Conservation (phyloP, 1,140 invertebrate species). For the Parasteatoda tepidariorum region DNA sequence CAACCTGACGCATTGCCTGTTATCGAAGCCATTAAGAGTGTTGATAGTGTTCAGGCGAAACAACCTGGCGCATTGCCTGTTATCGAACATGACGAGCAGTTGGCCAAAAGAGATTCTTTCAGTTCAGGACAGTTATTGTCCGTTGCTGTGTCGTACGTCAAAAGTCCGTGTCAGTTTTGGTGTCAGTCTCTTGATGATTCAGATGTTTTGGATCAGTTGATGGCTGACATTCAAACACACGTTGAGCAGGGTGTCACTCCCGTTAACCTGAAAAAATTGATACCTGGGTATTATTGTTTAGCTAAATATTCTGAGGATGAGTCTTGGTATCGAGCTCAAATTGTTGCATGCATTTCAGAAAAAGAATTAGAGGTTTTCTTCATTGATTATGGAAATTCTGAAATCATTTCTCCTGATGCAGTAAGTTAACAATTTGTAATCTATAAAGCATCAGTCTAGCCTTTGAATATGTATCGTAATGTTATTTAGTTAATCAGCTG, state of each 20-base stretch:
- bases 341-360: constrained; percentile 77
- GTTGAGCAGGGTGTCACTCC: not conserved
- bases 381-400: constrained; percentile 81
- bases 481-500: too few species aligned
- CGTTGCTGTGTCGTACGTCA: constrained; percentile 65
- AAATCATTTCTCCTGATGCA: constrained; percentile 64
- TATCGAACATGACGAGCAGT: not conserved
- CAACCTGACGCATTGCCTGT: not conserved
- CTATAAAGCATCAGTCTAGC: too few species aligned
- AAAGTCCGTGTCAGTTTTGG: constrained; percentile 67
- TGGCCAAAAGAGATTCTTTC: constrained; percentile 15
- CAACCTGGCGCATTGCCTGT: not conserved
- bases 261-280: constrained; percentile 1
- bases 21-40: not conserved
- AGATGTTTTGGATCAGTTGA: constrained; percentile 62
- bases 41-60: not conserved
- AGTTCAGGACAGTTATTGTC: constrained; percentile 22
- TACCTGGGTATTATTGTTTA: constrained; percentile 75
- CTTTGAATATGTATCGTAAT: too few species aligned
- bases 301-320: constrained; percentile 80
- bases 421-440: too few species aligned
- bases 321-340: constrained; percentile 82
- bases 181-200: constrained; percentile 64
- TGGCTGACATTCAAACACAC: constrained; percentile 33
- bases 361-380: constrained; percentile 79